Conservation (phyloP, 2,113 vertebrate genomes). For the Haplochromis vanheusdeni region DNA sequence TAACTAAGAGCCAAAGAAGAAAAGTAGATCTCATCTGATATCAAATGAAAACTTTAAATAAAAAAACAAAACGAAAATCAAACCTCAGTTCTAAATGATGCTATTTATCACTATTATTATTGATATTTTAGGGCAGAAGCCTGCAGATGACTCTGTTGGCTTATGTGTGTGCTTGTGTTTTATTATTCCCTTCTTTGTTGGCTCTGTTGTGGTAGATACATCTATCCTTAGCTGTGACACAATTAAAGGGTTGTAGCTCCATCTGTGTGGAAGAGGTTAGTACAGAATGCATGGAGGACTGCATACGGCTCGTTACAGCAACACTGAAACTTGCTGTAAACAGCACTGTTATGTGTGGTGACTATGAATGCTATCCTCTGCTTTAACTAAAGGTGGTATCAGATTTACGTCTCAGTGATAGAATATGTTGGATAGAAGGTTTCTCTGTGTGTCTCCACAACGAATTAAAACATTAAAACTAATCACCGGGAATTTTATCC, state of each 20-base stretch:
- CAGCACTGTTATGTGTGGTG: not conserved
- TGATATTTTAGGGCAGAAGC: not conserved
- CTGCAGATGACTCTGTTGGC: not conserved
- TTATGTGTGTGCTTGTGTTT: not conserved
- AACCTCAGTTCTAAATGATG: not conserved
- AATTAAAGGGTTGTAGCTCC: not conserved
- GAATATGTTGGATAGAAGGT: not conserved
- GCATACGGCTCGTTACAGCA: not conserved
- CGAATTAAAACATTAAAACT: not conserved
- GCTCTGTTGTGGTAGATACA: not conserved
- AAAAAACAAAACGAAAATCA: not conserved
- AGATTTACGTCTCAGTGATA: not conserved
- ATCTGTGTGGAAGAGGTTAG: not conserved
- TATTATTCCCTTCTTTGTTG: not conserved
- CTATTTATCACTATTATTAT: not conserved
- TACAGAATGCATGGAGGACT: not conserved
- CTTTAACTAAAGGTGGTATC: not conserved
- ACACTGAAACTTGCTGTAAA: constrained; percentile 9
- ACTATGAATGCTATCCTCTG: not conserved
- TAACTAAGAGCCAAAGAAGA: not conserved
- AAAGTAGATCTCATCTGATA: not conserved
- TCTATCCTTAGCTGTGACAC: not conserved
- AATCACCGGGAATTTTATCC: not conserved
- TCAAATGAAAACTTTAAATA: not conserved
- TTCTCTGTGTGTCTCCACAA: not conserved